Percentiles rank a stretch among this genome's conserved stretches.
Conservation (phyloP, 2,888 invertebrate genomes). For the Creontiades dilutus region DNA sequence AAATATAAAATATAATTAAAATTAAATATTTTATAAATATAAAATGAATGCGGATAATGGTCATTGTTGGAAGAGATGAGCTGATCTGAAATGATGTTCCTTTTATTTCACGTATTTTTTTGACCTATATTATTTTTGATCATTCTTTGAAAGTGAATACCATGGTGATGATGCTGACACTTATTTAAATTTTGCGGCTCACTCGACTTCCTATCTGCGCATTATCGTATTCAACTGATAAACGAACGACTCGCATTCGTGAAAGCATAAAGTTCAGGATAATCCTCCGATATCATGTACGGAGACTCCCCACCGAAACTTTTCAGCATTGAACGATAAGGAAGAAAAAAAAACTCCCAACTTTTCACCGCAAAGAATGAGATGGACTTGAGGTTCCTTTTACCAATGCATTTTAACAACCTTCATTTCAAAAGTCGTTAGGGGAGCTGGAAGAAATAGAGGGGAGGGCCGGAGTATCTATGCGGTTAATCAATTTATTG, state of each 20-base stretch:
- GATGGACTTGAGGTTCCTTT: neutral
- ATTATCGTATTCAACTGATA: neutral
- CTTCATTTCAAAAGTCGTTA: slow-evolving; percentile 70
- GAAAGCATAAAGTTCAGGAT: neutral
- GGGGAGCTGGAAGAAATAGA: neutral
- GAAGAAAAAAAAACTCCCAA: neutral
- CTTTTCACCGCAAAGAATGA: neutral
- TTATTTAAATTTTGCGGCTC: too few relatives aligned
- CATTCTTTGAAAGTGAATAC: too few relatives aligned
- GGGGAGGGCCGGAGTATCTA: slow-evolving; percentile 44
- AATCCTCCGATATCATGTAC: neutral
- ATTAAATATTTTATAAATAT: too few relatives aligned
- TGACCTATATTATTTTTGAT: too few relatives aligned
- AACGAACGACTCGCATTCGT: neutral
- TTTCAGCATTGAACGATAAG: too few relatives aligned
- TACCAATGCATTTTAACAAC: slow-evolving; percentile 71
- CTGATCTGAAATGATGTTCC: too few relatives aligned
- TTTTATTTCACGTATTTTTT: too few relatives aligned
- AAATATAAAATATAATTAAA: too few relatives aligned
- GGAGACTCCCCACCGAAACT: neutral
- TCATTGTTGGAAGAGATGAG: too few relatives aligned
- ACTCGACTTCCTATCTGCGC: neutral
- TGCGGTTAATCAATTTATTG: slow-evolving; percentile 71
- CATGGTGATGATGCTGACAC: too few relatives aligned
- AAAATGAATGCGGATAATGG: too few relatives aligned